These are phyloP conservation scores for Bombus difficillimus DNA, from an alignment of 1,140 invertebrate species.

Conservation along the genomic window DNA sequence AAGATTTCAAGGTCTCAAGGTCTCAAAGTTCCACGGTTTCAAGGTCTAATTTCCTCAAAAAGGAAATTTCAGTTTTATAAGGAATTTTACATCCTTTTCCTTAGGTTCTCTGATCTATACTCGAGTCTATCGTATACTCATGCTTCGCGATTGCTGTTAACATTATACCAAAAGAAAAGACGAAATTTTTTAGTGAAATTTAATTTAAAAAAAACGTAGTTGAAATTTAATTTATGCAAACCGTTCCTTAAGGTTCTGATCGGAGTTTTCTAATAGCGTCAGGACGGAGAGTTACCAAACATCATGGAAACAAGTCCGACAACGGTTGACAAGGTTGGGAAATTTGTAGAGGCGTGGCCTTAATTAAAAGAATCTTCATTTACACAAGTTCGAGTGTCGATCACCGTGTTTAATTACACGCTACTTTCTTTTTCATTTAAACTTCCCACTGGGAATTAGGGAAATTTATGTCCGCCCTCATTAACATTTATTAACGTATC, in stretches of 20 bases:
- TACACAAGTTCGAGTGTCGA: slow-evolving; percentile 57
- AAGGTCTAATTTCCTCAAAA: too few relatives aligned
- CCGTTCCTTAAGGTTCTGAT: background rate
- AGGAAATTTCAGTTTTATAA: too few relatives aligned
- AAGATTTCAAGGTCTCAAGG: background rate
- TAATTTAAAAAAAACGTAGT: background rate
- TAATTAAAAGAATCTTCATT: slow-evolving; percentile 70
- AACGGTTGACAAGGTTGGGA: slow-evolving; percentile 32
- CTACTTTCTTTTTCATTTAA: slow-evolving; percentile 67
- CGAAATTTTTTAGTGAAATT: background rate
- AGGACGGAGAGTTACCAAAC: slow-evolving; percentile 4
- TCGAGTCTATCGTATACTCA: too few relatives aligned
- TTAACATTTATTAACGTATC: slow-evolving; percentile 66
- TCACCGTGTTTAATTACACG: slow-evolving; percentile 65
- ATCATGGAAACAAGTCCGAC: slow-evolving; percentile 22
- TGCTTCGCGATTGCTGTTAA: too few relatives aligned
- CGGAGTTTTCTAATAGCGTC: background rate
- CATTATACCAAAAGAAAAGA: too few relatives aligned
- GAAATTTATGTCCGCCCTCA: slow-evolving; percentile 52
- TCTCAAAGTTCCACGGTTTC: background rate
- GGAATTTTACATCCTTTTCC: too few relatives aligned
- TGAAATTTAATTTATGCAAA: background rate
- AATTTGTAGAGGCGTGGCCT: slow-evolving; percentile 39
- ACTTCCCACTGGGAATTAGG: slow-evolving; percentile 59
- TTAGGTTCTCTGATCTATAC: too few relatives aligned